Base-by-base conservation (phyloP, 2,113 vertebrate species). In the Gallinago paraguaiae region DNA sequence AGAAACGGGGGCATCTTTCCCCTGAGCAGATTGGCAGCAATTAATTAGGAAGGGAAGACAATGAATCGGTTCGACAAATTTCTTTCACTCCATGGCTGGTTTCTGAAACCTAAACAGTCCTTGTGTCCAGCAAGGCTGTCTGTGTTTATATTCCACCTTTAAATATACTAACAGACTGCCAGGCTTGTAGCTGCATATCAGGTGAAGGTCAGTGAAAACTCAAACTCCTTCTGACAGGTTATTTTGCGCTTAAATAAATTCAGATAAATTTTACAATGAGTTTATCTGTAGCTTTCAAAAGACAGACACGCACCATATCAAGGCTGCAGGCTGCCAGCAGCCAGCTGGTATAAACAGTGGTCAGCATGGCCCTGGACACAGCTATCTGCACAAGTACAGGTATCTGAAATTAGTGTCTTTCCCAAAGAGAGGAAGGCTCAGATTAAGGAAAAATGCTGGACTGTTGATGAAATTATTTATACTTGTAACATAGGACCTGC, bases 161-260 rank as follows among this genome's bases (percentile, higher is more conserved):
- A 94, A 95, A 77, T 80, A 51, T 11, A 48, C 54, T 70, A 60
- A 68, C 72, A 46, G 23, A 45, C 68, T 27, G 45, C 61, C 63
- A 77, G 27, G 31, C 61, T 77, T 85, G 37, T 50, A 92, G 74
- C 54, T 82, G 74, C 12, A 33, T 71, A 69, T 82, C 56, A 92
- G 68, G 53, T 4, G 5, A 94, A 96, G 90, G 93, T 92, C 91
- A 71, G 56, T 23, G 19, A 78, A 90, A 97, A 68, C 54, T 92
- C 74, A 64, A 41, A 90, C 51, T 83, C 82, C 19, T 74, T 70
- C 46, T 85, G 88, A 59, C 65, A 50, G 48, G 35, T 72, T 88
- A 86, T 91, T 93, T 56, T 84, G 67, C 63, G 51, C 90, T 93
- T 85, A 84, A 89, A 69, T 83, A 93, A 87, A 91, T 92, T 89